These are phyloP conservation scores for Montipora foliosa DNA, from an alignment of 64 coral and sea anemone species.

Conservation along the genomic window DNA sequence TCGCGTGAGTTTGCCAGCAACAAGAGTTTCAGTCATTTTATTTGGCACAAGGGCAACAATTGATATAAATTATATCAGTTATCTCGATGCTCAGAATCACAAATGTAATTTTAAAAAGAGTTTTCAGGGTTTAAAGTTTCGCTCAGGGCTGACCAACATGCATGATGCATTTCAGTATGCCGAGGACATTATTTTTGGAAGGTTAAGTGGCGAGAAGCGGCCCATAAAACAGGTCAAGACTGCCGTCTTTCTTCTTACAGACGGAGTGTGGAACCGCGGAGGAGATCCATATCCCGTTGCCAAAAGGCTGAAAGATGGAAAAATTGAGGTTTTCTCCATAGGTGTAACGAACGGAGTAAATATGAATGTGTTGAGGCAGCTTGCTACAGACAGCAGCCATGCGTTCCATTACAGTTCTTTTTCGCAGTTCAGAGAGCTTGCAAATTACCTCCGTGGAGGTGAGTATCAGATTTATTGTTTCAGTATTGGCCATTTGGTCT, in stretches of 20 bases:
- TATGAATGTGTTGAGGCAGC: constrained; percentile 57
- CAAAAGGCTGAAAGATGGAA: constrained; percentile 45
- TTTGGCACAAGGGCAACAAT: constrained; percentile 72
- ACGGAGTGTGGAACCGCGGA: constrained; percentile 81
- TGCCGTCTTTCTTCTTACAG: constrained; percentile 81
- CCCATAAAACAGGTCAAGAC: constrained; percentile 74
- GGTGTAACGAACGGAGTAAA: constrained; percentile 84
- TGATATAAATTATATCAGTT: constrained; percentile 85
- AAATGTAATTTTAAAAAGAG: constrained; percentile 89
- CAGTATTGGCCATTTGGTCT: too few species aligned
- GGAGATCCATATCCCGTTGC: constrained; percentile 73
- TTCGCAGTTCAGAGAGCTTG: constrained; percentile 80
- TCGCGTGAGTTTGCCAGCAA: constrained; percentile 72
- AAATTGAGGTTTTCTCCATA: constrained; percentile 85
- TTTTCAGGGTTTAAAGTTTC: constrained; percentile 75
- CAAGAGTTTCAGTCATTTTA: constrained; percentile 80
- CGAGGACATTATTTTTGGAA: constrained; percentile 76
- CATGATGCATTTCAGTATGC: constrained; percentile 71
- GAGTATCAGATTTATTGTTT: background rate
- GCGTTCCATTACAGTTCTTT: constrained; percentile 82
- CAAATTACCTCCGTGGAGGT: constrained; percentile 88
- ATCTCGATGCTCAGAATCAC: constrained; percentile 68
- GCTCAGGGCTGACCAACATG: constrained; percentile 87
- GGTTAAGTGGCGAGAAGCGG: constrained; percentile 70
- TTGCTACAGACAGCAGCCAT: constrained; percentile 71